Evolutionary conservation across 2,888 invertebrate species (phyloP).

Genomic region (Opisthograptis luteolata): DNA sequence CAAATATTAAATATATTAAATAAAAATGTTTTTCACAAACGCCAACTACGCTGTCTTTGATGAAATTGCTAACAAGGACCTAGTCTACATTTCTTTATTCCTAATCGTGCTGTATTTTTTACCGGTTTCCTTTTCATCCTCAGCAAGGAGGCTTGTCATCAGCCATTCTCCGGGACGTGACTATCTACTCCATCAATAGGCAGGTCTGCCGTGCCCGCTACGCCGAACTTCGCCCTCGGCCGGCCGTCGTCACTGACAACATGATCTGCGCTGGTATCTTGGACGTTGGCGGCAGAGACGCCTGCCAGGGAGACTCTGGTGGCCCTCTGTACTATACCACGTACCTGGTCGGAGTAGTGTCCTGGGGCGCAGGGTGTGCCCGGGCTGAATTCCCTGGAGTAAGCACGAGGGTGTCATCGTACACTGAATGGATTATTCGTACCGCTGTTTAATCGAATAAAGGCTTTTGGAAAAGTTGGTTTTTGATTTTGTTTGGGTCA

Average conservation of each 20-base stretch:
- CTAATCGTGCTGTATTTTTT: too few relatives aligned
- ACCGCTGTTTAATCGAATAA: slow-evolving; percentile 31
- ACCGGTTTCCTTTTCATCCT: neutral
- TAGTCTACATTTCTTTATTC: too few relatives aligned
- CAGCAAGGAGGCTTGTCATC: slow-evolving; percentile 30
- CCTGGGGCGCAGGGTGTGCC: slow-evolving; percentile 75
- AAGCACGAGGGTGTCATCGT: slow-evolving; percentile 63
- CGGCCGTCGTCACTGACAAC: slow-evolving; percentile 39
- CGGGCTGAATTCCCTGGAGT: slow-evolving; percentile 69
- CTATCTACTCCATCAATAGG: slow-evolving; percentile 27
- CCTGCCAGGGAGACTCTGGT: slow-evolving; percentile 57
- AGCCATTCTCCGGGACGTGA: slow-evolving; percentile 19
- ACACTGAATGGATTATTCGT: slow-evolving; percentile 53
- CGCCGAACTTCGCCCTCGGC: neutral
- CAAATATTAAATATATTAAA: too few relatives aligned
- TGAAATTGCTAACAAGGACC: too few relatives aligned
- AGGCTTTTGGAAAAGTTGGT: neutral
- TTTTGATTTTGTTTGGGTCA: neutral
- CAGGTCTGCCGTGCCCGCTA: slow-evolving; percentile 33
- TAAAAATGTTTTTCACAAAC: too few relatives aligned
- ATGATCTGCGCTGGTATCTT: slow-evolving; percentile 57
- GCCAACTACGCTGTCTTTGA: too few relatives aligned
- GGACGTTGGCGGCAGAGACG: slow-evolving; percentile 43
- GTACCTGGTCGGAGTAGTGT: slow-evolving; percentile 68
- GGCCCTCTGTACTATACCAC: slow-evolving; percentile 65